Conservation (phyloP, 2,888 invertebrate genomes). For the Mythimna vitellina region DNA sequence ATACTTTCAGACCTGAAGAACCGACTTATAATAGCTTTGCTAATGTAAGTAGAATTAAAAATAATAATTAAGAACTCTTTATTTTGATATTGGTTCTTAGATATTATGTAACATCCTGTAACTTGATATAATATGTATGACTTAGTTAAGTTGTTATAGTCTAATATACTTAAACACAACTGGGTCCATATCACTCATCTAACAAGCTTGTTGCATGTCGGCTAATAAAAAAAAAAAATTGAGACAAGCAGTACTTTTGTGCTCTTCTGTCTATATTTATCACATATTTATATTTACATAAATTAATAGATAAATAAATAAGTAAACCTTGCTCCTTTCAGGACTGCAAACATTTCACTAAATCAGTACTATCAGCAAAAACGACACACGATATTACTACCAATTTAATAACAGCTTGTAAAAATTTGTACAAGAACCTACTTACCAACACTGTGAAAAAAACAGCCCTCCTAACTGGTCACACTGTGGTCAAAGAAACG, state of each 20-base stretch:
- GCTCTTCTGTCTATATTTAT: no score
- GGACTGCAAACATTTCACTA: constrained; percentile 88
- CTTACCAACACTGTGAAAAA: constrained; percentile 64
- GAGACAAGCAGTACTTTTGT: no score
- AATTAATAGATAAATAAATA: neutral
- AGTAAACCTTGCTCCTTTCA: constrained; percentile 67
- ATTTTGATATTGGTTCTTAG: no score
- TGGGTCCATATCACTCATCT: no score
- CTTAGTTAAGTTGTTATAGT: no score
- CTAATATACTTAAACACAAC: no score
- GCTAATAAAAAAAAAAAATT: no score
- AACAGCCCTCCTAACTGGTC: constrained; percentile 67
- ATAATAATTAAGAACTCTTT: constrained; percentile 42
- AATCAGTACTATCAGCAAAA: constrained; percentile 81
- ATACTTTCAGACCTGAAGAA: constrained; percentile 89
- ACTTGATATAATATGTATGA: no score
- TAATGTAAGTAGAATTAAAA: constrained; percentile 81
- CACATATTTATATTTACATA: neutral
- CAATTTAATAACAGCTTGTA: constrained; percentile 71
- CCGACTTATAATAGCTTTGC: constrained; percentile 88
- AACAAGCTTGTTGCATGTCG: no score
- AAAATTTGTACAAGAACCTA: constrained; percentile 68
- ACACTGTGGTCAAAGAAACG: constrained; percentile 82
- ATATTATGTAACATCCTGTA: no score
- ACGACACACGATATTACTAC: constrained; percentile 72